Evolutionary conservation across 1,140 invertebrate species (phyloP).

Genomic region (Hestina assimilis): DNA sequence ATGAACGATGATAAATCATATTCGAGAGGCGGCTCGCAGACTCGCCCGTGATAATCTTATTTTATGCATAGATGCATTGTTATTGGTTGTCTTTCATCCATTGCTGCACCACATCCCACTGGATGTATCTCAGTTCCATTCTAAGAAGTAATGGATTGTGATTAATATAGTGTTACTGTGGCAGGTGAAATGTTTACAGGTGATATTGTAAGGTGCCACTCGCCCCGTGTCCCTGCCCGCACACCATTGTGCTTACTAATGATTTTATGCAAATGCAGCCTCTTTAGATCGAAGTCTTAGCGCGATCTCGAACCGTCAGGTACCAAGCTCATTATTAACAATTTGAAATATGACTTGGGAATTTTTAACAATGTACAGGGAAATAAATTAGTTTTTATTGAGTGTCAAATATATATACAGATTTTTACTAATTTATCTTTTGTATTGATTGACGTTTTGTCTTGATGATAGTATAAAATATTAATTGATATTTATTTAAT

Average conservation of each 20-base stretch:
- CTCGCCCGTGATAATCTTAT: constrained; percentile 53
- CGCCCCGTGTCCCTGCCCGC: constrained; percentile 69
- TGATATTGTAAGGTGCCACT: constrained; percentile 65
- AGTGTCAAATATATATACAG: constrained; percentile 36
- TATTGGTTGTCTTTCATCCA: constrained; percentile 29
- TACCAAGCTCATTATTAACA: constrained; percentile 76
- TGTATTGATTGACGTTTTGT: not conserved
- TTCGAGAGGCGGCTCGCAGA: constrained; percentile 71
- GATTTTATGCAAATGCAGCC: constrained; percentile 78
- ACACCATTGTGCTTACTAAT: constrained; percentile 78
- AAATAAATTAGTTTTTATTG: constrained; percentile 66
- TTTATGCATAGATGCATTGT: constrained; percentile 26
- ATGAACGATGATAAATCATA: constrained; percentile 79
- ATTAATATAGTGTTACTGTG: constrained; percentile 1
- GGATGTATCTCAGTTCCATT: not conserved
- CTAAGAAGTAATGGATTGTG: constrained; percentile 36
- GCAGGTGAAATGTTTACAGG: constrained; percentile 48
- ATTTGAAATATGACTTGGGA: constrained; percentile 74
- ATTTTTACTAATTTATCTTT: not conserved
- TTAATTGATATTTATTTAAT: too few species aligned
- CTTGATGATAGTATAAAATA: not conserved
- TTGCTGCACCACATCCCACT: constrained; percentile 28
- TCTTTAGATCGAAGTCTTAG: constrained; percentile 78
- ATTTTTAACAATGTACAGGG: constrained; percentile 63
- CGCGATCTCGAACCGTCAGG: constrained; percentile 76